Evolutionary conservation across 1,140 invertebrate genomes (phyloP), one percentile per base, ranked within the genome.

Genomic region (Paramacrobiotus metropolitanus): DNA sequence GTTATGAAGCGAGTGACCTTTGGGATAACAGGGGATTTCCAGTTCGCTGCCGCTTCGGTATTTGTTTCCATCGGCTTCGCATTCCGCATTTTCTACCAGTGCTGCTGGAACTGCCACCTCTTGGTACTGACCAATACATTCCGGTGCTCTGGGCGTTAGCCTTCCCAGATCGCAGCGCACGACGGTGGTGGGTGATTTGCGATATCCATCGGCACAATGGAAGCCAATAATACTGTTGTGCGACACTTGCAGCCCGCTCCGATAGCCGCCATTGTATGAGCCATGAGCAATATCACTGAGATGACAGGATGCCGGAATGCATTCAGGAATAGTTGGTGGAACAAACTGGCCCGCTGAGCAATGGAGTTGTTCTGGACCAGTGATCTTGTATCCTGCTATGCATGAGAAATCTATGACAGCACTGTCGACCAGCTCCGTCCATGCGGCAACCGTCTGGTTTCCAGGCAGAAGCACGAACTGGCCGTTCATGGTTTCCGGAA

Each of bases 291-390:
- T 79, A 1, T 77, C 71, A 1, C 84, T 84, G 4, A 87, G 73
- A 31, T 81, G 77, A 68, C 85, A 87, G 0, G 84, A 82, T 18
- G 82, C 81, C 80, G 84, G 80, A 21, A 79, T 77, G 72, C 85
- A 87, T 68, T 85, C 82, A 0, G 85, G 84, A 68, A 82, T 78
- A 48, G 78, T 77, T 0, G 81, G 78, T 64, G 62, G 68, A 1
- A 82, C 81, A 83, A 83, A 87, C 65, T 84, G 81, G 15, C 85
- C 84, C 66, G 82, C 81, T 75, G 80, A 83, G 67, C 85, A 87
- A 29, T 79, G 75, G 20, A 86, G 72, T 66, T 80, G 80, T 15
- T 78, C 80, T 0, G 82, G 77, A 1, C 84, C 84, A 66, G 71
- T 81, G 77, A 81, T 73, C 62, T 81, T 79, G 67, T 80, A 83